Percentiles rank a stretch among this genome's conserved stretches.
These are phyloP conservation scores for Camponotus pennsylvanicus DNA, from an alignment of 1,140 invertebrate genomes.

Conservation along the genomic window DNA sequence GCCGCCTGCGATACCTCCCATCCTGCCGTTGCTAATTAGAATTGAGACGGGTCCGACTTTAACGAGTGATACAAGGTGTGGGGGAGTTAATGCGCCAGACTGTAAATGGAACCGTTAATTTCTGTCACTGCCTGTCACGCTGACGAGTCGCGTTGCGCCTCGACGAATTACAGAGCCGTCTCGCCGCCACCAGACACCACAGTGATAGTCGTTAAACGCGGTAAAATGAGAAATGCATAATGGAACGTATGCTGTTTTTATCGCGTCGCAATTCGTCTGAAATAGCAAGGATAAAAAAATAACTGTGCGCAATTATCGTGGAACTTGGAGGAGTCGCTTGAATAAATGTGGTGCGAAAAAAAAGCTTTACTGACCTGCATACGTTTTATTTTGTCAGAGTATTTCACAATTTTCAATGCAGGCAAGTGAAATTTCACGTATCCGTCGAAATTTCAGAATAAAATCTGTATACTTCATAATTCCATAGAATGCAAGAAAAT, in stretches of 20 bases:
- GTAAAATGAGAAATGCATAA: slow-evolving; percentile 22
- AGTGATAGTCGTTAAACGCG: slow-evolving; percentile 3
- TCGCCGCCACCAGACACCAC: neutral
- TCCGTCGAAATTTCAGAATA: neutral
- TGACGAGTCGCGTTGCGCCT: neutral
- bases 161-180: slow-evolving; percentile 18
- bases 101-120: slow-evolving; percentile 73
- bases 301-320: neutral
- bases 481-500: neutral
- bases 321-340: too few species aligned
- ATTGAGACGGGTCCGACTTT: slow-evolving; percentile 63
- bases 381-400: neutral
- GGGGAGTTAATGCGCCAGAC: slow-evolving; percentile 59
- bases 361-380: neutral
- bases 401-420: neutral
- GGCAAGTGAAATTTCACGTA: neutral
- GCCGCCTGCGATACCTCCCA: slow-evolving; percentile 48
- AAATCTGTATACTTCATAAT: neutral
- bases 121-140: slow-evolving; percentile 52
- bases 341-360: neutral
- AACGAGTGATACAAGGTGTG: slow-evolving; percentile 70
- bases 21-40: slow-evolving; percentile 70
- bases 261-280: neutral
- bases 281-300: neutral
- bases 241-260: neutral